A percentile compares a stretch with the other conserved stretches of the same genome.
Conservation (phyloP, 2,888 invertebrate species). For the Pycnomerus fuliginosus region DNA sequence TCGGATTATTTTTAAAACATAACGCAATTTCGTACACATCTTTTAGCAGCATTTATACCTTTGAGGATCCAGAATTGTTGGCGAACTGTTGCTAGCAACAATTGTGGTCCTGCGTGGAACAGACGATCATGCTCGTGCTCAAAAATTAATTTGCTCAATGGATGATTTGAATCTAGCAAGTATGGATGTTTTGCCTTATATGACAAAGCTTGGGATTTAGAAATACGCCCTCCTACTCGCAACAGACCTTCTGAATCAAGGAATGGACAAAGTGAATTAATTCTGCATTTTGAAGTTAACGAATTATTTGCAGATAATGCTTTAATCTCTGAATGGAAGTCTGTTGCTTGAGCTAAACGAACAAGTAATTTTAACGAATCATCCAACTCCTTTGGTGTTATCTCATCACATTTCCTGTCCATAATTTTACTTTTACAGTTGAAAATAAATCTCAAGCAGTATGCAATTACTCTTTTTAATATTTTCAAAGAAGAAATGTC, state of each 20-base stretch:
- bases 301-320: neutral
- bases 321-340: neutral
- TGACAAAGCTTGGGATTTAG: constrained; percentile 3
- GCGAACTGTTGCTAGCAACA: constrained; percentile 14
- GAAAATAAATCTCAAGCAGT: constrained; percentile 1
- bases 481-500: neutral
- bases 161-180: constrained; percentile 19
- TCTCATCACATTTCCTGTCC: neutral
- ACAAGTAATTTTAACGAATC: neutral
- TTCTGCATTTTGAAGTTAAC: neutral
- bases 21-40: constrained; percentile 24
- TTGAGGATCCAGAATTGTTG: constrained; percentile 30
- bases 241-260: constrained; percentile 13
- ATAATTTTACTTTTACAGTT: neutral
- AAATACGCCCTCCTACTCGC: constrained; percentile 24
- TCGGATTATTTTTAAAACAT: constrained; percentile 23
- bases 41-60: constrained; percentile 8
- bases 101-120: constrained; percentile 26
- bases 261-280: neutral
- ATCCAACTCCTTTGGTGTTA: neutral
- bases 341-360: neutral
- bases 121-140: constrained; percentile 9
- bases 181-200: constrained; percentile 22
- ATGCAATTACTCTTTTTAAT: constrained; percentile 1
- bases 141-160: constrained; percentile 17